A percentile compares a stretch with the other conserved stretches of the same genome.
phyloP scores from a whole-genome alignment of 2,797 vertebrate genomes.

The Mastacembelus armatus region DNA sequence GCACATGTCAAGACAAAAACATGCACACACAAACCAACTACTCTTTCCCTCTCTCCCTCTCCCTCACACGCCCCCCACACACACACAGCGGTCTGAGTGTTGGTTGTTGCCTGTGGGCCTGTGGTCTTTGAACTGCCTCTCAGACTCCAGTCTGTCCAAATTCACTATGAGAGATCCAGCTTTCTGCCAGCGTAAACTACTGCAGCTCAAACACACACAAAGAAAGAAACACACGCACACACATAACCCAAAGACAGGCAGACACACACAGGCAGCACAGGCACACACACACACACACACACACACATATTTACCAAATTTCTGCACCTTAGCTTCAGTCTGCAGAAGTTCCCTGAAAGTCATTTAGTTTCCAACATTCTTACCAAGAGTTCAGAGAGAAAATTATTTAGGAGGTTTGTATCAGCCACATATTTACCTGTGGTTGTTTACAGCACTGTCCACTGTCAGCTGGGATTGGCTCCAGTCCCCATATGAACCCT shows the following conservation, averaged over 20 bases:
- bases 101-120: constrained; percentile 82
- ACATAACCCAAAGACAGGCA: constrained; percentile 30
- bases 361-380: constrained; percentile 26
- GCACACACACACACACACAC: constrained; percentile 42
- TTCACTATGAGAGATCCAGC: constrained; percentile 79
- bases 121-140: constrained; percentile 83
- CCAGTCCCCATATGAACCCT: too few species aligned
- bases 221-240: constrained; percentile 57
- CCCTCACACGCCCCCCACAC: constrained; percentile 35
- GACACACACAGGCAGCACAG: constrained; percentile 24
- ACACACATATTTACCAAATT: constrained; percentile 29
- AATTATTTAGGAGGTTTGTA: constrained; percentile 15
- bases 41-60: constrained; percentile 7
- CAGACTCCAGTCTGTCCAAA: constrained; percentile 82
- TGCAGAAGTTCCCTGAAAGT: constrained; percentile 62
- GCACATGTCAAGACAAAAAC: constrained; percentile 62
- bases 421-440: background rate
- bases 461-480: too few species aligned
- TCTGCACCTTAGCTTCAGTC: constrained; percentile 35
- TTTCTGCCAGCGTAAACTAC: constrained; percentile 75
- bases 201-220: constrained; percentile 73
- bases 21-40: constrained; percentile 49
- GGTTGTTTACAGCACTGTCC: background rate
- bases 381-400: constrained; percentile 34
- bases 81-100: constrained; percentile 62